Percentiles rank a stretch among this genome's conserved stretches.
These are phyloP conservation scores for Teleiodes luculella DNA, from an alignment of 2,888 invertebrate species.

Conservation along the genomic window DNA sequence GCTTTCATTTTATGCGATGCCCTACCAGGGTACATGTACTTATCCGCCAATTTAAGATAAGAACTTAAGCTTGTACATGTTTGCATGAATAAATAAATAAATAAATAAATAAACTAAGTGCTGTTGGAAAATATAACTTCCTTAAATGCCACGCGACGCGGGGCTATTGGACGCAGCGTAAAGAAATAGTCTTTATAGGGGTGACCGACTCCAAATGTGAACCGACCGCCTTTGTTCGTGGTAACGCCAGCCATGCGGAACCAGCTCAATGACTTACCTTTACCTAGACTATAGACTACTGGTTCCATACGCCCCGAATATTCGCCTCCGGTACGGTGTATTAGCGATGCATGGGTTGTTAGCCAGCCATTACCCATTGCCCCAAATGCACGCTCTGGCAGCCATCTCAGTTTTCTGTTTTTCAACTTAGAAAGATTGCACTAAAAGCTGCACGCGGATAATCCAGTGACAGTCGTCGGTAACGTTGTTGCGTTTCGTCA, in stretches of 20 bases:
- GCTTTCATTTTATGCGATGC: no score
- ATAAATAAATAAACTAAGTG: no score
- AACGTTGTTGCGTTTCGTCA: slow-evolving; percentile 57
- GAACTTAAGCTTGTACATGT: no score
- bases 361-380: slow-evolving; percentile 30
- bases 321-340: background rate
- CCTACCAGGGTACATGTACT: no score
- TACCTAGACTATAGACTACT: background rate
- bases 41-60: no score
- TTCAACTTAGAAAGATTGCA: slow-evolving; percentile 37
- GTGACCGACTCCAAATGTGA: slow-evolving; percentile 44
- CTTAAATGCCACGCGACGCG: slow-evolving; percentile 27
- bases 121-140: no score
- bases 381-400: slow-evolving; percentile 37
- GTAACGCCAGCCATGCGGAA: slow-evolving; percentile 36
- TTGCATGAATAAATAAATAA: no score
- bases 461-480: slow-evolving; percentile 49
- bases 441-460: slow-evolving; percentile 37
- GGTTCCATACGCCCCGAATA: background rate
- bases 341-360: slow-evolving; percentile 14
- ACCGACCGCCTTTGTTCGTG: slow-evolving; percentile 34
- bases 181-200: slow-evolving; percentile 39
- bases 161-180: slow-evolving; percentile 31
- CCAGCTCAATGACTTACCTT: slow-evolving; percentile 32
- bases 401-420: slow-evolving; percentile 30